Conservation (phyloP, 1,140 invertebrate genomes). For the Nebria ingens region DNA sequence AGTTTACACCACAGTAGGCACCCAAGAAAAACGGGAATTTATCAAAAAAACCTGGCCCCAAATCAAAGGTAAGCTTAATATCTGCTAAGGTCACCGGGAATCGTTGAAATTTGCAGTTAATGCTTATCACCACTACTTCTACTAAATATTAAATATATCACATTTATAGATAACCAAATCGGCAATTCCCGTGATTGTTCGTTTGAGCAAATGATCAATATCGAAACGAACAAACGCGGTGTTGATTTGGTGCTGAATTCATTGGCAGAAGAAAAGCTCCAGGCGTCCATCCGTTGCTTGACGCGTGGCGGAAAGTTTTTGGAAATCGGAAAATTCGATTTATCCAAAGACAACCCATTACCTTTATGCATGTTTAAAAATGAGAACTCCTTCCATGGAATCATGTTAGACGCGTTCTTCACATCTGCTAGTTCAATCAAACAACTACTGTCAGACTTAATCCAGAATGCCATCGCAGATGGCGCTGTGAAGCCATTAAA, state of each 20-base stretch:
- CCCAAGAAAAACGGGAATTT: slow-evolving; percentile 62
- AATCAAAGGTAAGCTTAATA: slow-evolving; percentile 35
- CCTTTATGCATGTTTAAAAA: slow-evolving; percentile 68
- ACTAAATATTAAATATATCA: background rate
- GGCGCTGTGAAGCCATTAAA: slow-evolving; percentile 55
- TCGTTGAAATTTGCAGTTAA: too few species aligned
- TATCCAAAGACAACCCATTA: slow-evolving; percentile 50
- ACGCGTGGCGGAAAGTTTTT: slow-evolving; percentile 55
- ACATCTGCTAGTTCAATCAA: slow-evolving; percentile 34
- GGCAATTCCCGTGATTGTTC: slow-evolving; percentile 51
- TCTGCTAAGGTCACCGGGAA: too few species aligned
- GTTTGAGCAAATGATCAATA: slow-evolving; percentile 48
- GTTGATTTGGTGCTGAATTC: slow-evolving; percentile 61
- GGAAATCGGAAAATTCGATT: slow-evolving; percentile 70
- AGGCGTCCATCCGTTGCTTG: slow-evolving; percentile 68
- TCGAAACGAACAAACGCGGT: slow-evolving; percentile 47
- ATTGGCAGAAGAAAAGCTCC: slow-evolving; percentile 53
- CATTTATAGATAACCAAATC: slow-evolving; percentile 40
- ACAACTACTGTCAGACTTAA: slow-evolving; percentile 37
- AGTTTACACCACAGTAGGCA: slow-evolving; percentile 66
- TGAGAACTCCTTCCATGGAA: slow-evolving; percentile 79
- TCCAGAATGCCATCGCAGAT: slow-evolving; percentile 50
- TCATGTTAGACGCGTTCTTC: slow-evolving; percentile 72
- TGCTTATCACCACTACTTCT: too few species aligned
- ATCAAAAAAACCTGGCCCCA: slow-evolving; percentile 63